Evolutionary conservation across 2,113 vertebrate species (phyloP), one percentile per base, ranked within the genome.

Genomic region (Phoxinus phoxinus): DNA sequence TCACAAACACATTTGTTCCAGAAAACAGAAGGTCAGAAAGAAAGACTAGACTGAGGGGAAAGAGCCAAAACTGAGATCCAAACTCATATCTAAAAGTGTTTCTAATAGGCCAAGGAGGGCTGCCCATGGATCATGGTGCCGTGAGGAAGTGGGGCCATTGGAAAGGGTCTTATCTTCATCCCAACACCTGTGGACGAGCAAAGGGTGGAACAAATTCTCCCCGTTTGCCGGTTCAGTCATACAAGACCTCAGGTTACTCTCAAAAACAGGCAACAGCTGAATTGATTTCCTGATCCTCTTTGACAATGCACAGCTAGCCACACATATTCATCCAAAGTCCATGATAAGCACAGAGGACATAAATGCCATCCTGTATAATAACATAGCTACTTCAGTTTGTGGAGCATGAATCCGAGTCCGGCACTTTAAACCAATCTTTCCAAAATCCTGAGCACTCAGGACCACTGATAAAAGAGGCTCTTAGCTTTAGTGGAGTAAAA

Each of bases 81-180:
- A 51, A 32, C 56, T 17, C 51, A 46, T 69, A 82, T 51, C 51
- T 84, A 23, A 46, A 80, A 63, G 80, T 77, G 86, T 21, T 71
- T 65, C 73, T 83, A 88, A 88, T 86, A 75, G 44, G 51, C 56
- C 84, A 37, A 82, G 44, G 53, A 84, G 32, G 51, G 74, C 81
- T 21, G 71, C 23, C 67, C 35, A 37, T 8, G 76, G 86, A 81
- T 30, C 72, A 44, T 4, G 53, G 37, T 44, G 58, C 78, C 0
- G 19, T 85, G 27, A 44, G 30, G 58, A 85, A 85, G 79, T 3
- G 21, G 51, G 25, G 53, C 63, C 73, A 63, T 59, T 56, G 27
- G 80, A 76, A 56, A 80, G 32, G 6, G 58, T 71, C 77, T 89
- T 89, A 89, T 89, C 88, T 87, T 79, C 81, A 53, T 86, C 79